phyloP scores from a whole-genome alignment of 2,888 invertebrate species.

The Seira ritae region DNA sequence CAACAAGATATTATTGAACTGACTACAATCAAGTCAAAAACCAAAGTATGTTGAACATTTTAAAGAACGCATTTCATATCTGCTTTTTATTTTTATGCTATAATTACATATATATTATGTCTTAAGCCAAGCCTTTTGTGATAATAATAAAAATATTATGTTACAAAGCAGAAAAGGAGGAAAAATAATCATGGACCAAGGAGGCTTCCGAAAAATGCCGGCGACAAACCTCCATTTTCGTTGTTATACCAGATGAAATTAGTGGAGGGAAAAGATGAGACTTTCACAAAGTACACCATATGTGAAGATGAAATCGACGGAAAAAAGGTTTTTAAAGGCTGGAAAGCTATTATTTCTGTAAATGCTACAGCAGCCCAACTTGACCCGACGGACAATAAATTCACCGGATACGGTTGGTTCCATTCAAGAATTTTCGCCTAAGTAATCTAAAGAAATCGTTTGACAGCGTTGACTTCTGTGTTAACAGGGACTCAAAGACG shows the following conservation, averaged over 20 bases:
- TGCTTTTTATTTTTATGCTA: neutral
- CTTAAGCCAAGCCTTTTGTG: no score
- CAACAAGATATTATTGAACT: neutral
- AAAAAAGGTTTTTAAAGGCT: constrained; percentile 4
- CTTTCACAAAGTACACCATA: neutral
- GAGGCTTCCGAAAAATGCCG: constrained; percentile 14
- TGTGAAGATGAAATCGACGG: constrained; percentile 20
- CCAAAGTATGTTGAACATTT: neutral
- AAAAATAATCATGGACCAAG: neutral
- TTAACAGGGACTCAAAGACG: no score
- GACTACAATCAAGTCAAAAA: neutral
- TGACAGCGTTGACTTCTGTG: neutral
- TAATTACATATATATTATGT: no score
- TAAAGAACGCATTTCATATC: neutral
- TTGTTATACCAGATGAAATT: constrained; percentile 34
- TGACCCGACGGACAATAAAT: neutral
- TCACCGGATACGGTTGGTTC: constrained; percentile 32
- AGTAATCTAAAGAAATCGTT: neutral
- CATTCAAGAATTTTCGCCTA: no score
- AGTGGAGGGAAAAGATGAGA: neutral
- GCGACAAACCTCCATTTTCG: neutral
- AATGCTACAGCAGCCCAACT: constrained; percentile 2
- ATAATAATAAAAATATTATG: neutral
- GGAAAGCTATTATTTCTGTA: constrained; percentile 19
- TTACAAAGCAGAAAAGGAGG: neutral